These are phyloP conservation scores for Leptopilina syphax DNA, from an alignment of 2,888 invertebrate species.

Conservation along the genomic window DNA sequence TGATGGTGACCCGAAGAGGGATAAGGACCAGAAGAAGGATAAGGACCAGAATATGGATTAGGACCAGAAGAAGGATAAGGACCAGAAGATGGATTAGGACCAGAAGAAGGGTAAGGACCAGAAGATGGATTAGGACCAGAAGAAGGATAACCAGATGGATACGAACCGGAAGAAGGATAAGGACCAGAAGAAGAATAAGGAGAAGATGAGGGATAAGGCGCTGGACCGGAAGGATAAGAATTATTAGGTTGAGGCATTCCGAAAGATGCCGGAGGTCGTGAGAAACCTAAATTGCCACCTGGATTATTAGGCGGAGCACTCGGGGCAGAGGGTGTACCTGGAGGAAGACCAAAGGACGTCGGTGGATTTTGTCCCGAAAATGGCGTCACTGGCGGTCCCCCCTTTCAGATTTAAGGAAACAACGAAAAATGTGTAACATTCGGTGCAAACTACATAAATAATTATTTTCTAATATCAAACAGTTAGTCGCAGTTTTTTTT, in stretches of 20 bases:
- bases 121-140: constrained; percentile 50
- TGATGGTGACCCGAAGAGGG: constrained; percentile 48
- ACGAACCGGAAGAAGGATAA: constrained; percentile 50
- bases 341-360: constrained; percentile 71
- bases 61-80: constrained; percentile 49
- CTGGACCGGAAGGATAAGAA: constrained; percentile 51
- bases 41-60: constrained; percentile 40
- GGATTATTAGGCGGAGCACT: constrained; percentile 62
- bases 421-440: constrained; percentile 42
- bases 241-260: constrained; percentile 71
- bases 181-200: constrained; percentile 53
- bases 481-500: background rate
- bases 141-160: constrained; percentile 51
- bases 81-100: constrained; percentile 37
- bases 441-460: constrained; percentile 7
- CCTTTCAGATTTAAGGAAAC: constrained; percentile 61
- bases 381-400: constrained; percentile 70
- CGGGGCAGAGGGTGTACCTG: constrained; percentile 72
- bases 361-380: constrained; percentile 70
- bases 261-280: constrained; percentile 63
- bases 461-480: background rate
- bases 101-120: constrained; percentile 50
- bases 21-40: constrained; percentile 50
- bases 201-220: constrained; percentile 28
- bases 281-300: constrained; percentile 58